Conservation (phyloP, 2,113 vertebrate genomes). For the Atherinomorus stipes region DNA sequence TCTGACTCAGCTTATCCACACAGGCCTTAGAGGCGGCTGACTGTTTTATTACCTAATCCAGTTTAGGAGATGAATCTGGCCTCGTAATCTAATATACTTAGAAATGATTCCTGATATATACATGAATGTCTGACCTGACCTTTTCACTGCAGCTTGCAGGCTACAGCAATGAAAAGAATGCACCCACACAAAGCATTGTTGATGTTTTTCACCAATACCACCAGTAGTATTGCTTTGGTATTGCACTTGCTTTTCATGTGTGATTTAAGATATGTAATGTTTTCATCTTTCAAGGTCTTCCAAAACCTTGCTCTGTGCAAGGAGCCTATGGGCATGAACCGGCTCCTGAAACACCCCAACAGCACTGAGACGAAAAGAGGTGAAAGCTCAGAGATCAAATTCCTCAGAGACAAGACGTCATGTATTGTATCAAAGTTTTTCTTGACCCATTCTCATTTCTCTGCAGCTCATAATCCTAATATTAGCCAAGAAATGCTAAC, state of each 20-base stretch:
- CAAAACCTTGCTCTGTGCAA: conserved; percentile 23
- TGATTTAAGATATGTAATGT: conserved; percentile 18
- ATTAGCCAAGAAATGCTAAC: conserved; percentile 31
- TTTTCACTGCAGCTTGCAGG: conserved; percentile 36
- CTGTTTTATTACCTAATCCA: conserved; percentile 82
- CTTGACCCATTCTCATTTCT: conserved; percentile 26
- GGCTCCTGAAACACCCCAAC: conserved; percentile 28
- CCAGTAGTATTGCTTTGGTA: conserved; percentile 25
- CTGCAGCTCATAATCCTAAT: conserved; percentile 38
- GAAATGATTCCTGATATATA: conserved; percentile 71
- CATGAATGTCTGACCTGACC: conserved; percentile 71
- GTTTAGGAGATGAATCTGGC: conserved; percentile 79
- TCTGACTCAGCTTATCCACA: conserved; percentile 76
- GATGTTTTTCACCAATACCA: conserved; percentile 35
- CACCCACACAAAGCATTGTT: conserved; percentile 23
- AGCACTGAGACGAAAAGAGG: conserved; percentile 20
- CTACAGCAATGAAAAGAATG: conserved; percentile 42
- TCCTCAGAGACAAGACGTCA: conserved; percentile 45
- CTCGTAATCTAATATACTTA: conserved; percentile 79
- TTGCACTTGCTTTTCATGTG: not conserved
- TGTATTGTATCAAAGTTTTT: not conserved
- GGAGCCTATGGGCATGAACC: conserved; percentile 26
- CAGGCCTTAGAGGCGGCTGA: conserved; percentile 46
- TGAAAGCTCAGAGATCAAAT: conserved; percentile 38
- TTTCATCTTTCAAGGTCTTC: not conserved